Conservation (phyloP, 2,888 invertebrate species). For the Ormyrus labotus region DNA sequence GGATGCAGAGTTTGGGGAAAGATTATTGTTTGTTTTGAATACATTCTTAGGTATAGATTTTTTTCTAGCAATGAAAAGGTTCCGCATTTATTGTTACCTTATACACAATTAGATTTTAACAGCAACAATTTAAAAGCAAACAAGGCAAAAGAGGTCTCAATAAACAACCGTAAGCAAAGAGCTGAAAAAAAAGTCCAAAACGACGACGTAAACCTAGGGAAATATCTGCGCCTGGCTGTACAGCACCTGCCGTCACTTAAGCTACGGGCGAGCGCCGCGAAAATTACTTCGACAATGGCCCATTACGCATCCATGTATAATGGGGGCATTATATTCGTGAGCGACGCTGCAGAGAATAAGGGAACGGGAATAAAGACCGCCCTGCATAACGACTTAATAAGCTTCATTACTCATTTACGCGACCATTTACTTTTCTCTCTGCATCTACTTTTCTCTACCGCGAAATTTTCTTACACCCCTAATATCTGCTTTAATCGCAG, state of each 20-base stretch:
- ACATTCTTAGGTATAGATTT: too few species aligned
- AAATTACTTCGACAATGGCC: constrained; percentile 29
- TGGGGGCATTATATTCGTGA: constrained; percentile 23
- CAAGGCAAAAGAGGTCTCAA: too few species aligned
- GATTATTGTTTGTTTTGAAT: constrained; percentile 4
- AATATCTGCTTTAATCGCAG: too few species aligned
- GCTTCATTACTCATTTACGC: constrained; percentile 31
- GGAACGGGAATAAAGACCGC: neutral
- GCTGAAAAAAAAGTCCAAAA: too few species aligned
- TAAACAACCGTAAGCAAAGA: too few species aligned
- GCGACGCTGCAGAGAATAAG: neutral
- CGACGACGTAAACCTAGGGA: too few species aligned
- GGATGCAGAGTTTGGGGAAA: neutral
- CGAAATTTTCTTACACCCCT: neutral
- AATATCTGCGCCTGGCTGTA: neutral
- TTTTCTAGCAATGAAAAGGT: too few species aligned
- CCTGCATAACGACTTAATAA: constrained; percentile 22
- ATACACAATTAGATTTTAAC: too few species aligned
- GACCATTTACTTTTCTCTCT: neutral
- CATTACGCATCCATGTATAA: constrained; percentile 19
- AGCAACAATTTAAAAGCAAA: too few species aligned
- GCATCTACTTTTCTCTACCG: neutral
- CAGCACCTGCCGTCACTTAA: neutral
- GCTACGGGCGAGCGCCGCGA: neutral
- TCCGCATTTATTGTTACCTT: too few species aligned